Percentiles rank a stretch among this genome's conserved stretches.
Conservation (phyloP, 2,888 invertebrate species). For the Eurytoma adleriae region DNA sequence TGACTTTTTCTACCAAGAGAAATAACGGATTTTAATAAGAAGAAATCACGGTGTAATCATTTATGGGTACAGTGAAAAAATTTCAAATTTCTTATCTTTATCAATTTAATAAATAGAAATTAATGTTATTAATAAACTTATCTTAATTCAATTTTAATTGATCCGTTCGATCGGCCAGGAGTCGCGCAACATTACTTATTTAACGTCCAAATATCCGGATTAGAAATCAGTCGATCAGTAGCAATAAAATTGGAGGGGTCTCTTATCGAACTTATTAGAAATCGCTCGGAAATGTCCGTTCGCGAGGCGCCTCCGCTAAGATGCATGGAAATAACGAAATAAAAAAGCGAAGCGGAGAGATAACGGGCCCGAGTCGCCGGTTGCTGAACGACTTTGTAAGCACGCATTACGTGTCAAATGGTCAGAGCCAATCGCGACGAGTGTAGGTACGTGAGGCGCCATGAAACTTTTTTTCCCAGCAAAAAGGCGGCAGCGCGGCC, state of each 20-base stretch:
- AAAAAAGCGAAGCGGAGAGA: background rate
- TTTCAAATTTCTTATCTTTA: too few relatives aligned
- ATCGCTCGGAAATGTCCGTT: too few relatives aligned
- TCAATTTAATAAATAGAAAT: too few relatives aligned
- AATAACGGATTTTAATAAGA: background rate
- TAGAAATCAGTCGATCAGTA: too few relatives aligned
- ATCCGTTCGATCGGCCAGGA: too few relatives aligned
- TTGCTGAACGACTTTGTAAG: slow-evolving; percentile 28
- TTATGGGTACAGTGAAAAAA: background rate
- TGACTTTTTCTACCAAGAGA: too few relatives aligned
- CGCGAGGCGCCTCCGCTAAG: background rate
- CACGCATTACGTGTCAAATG: slow-evolving; percentile 43
- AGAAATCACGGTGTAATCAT: background rate
- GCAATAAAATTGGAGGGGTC: too few relatives aligned
- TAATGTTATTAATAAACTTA: background rate
- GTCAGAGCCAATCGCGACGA: slow-evolving; percentile 10
- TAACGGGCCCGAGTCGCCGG: slow-evolving; percentile 9
- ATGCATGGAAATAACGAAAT: background rate
- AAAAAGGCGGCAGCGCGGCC: too few relatives aligned
- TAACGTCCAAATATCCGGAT: too few relatives aligned
- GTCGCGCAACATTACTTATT: too few relatives aligned
- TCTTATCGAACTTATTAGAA: too few relatives aligned
- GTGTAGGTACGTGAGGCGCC: background rate
- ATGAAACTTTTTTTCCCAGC: background rate
- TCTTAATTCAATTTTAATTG: background rate